Conservation (phyloP, 1,140 invertebrate genomes). For the Limonius californicus region DNA sequence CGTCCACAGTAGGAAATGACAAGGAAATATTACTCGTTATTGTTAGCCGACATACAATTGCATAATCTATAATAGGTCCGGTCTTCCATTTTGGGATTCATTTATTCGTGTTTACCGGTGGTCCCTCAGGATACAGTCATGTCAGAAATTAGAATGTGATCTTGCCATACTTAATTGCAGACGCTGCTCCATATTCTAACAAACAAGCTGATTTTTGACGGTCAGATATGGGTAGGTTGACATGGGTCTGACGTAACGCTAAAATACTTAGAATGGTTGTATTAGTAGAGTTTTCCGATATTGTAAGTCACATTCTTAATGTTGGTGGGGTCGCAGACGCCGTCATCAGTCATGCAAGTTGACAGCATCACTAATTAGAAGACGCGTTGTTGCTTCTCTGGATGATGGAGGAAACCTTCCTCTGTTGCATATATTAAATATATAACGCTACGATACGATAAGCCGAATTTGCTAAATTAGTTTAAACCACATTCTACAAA, state of each 20-base stretch:
- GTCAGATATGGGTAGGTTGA: conserved; percentile 20
- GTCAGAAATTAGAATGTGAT: conserved; percentile 19
- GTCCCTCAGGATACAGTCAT: conserved; percentile 15
- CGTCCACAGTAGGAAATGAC: conserved; percentile 10
- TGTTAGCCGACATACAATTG: conserved; percentile 13
- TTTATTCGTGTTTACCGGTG: conserved; percentile 20
- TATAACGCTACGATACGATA: background rate
- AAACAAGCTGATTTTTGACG: conserved; percentile 18
- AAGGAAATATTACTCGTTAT: conserved; percentile 19
- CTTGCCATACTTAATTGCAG: background rate
- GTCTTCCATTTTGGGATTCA: conserved; percentile 23
- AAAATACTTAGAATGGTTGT: conserved; percentile 13
- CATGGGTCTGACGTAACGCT: conserved; percentile 24
- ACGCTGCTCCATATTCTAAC: conserved; percentile 14
- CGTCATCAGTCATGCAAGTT: conserved; percentile 24
- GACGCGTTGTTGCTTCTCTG: background rate
- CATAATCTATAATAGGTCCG: conserved; percentile 22
- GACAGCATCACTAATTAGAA: conserved; percentile 30
- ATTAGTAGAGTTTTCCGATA: background rate
- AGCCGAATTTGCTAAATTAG: background rate
- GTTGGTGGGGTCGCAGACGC: conserved; percentile 14
- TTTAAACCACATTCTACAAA: too few relatives aligned
- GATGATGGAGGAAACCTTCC: background rate
- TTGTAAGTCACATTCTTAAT: conserved; percentile 3
- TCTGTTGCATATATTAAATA: background rate